A percentile compares a stretch with the other conserved stretches of the same genome.
phyloP scores from a whole-genome alignment of 2,113 vertebrate species.

The Columba janthina region DNA sequence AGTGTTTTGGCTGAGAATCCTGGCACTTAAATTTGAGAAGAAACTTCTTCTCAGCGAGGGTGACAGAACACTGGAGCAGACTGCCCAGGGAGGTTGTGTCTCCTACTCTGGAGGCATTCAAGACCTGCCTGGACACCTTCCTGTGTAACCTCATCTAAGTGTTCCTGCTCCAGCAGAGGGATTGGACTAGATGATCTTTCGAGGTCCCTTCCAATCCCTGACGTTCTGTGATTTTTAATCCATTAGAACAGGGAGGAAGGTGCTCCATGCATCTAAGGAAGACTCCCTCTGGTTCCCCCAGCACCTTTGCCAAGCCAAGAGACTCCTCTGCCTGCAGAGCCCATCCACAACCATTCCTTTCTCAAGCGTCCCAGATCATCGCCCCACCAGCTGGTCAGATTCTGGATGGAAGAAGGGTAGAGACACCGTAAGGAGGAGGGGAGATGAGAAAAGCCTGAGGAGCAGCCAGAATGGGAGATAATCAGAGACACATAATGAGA shows the following conservation, averaged over 20 bases:
- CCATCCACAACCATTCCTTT: not conserved
- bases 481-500: not conserved
- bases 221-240: not conserved
- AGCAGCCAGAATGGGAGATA: not conserved
- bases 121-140: no score
- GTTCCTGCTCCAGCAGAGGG: no score
- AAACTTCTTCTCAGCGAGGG: no score
- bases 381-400: not conserved
- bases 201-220: no score
- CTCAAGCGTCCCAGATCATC: not conserved
- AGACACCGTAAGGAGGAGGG: not conserved
- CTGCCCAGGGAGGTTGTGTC: no score
- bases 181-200: no score
- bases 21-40: no score
- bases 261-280: accelerated
- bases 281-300: not conserved
- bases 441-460: not conserved
- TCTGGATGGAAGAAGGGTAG: not conserved
- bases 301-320: not conserved
- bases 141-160: no score
- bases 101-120: no score
- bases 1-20: not conserved
- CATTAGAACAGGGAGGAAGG: not conserved
- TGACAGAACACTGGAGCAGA: no score
- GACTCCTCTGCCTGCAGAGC: not conserved